A percentile compares a stretch with the other conserved stretches of the same genome.
Evolutionary conservation across 2,113 vertebrate genomes (phyloP).

Genomic region (Myotis davidii): DNA sequence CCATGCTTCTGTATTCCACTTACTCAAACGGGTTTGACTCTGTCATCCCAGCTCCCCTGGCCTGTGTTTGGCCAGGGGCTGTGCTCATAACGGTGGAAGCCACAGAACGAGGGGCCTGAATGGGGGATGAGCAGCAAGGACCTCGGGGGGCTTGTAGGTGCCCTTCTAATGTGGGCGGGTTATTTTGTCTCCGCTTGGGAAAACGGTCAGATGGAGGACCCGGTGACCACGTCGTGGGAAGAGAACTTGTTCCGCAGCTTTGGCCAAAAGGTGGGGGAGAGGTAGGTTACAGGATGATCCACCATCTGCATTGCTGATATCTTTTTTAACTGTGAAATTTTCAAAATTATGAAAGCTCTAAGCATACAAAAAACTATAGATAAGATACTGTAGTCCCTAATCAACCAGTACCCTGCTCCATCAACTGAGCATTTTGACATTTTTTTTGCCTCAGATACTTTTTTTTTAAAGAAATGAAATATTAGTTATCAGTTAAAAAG

Average conservation of each 20-base stretch:
- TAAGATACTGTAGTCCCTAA: background rate
- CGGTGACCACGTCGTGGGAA: background rate
- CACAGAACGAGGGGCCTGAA: background rate
- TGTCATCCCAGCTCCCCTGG: background rate
- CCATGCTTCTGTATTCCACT: background rate
- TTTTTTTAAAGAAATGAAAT: conserved; percentile 45
- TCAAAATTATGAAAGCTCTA: background rate
- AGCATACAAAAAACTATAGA: background rate
- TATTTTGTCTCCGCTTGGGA: background rate
- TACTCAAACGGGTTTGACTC: background rate
- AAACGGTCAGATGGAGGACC: background rate
- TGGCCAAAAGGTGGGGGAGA: background rate
- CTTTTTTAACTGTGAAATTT: background rate
- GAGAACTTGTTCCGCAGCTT: background rate
- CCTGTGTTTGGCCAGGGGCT: background rate
- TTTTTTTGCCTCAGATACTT: background rate
- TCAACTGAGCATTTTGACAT: background rate
- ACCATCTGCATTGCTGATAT: background rate
- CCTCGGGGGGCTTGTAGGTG: background rate
- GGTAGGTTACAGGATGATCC: background rate
- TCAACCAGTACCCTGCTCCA: background rate
- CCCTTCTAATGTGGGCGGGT: background rate
- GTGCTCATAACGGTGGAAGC: background rate
- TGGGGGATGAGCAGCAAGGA: background rate
- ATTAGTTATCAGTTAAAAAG: background rate